These are phyloP conservation scores for Camponotus pennsylvanicus DNA, from an alignment of 1,140 invertebrate species.

Conservation along the genomic window DNA sequence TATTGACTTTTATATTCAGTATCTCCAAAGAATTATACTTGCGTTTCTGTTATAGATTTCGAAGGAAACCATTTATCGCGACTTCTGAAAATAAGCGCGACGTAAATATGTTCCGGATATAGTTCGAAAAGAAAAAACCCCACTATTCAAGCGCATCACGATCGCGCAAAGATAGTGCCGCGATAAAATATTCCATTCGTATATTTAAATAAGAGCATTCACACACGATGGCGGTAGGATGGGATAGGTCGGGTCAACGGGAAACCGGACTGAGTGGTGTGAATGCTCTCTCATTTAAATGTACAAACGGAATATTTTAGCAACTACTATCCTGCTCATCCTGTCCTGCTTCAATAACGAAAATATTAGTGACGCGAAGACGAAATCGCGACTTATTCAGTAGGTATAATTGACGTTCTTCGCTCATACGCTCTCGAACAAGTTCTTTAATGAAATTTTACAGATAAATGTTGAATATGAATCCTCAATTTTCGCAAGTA, in stretches of 20 bases:
- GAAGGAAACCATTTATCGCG: neutral
- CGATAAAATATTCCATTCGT: constrained; percentile 58
- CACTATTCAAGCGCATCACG: constrained; percentile 23
- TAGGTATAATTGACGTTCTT: constrained; percentile 16
- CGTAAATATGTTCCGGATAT: neutral
- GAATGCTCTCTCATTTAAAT: constrained; percentile 51
- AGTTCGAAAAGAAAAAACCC: neutral
- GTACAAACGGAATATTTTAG: constrained; percentile 46
- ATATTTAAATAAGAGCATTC: constrained; percentile 59
- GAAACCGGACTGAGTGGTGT: constrained; percentile 40
- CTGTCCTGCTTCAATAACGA: neutral
- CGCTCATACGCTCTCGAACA: neutral
- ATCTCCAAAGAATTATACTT: neutral
- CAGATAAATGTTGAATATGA: neutral
- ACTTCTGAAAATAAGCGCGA: neutral
- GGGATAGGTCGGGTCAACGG: constrained; percentile 35
- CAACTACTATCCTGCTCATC: constrained; percentile 32
- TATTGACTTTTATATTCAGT: neutral
- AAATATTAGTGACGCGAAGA: constrained; percentile 34
- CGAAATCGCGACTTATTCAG: constrained; percentile 21
- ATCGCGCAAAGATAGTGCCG: constrained; percentile 20
- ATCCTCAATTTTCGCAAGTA: constrained; percentile 4
- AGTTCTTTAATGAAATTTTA: neutral
- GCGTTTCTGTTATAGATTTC: neutral
- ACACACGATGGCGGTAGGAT: constrained; percentile 15